Base-by-base conservation (phyloP, 2,888 invertebrate species). In the Exocentrus adspersus region DNA sequence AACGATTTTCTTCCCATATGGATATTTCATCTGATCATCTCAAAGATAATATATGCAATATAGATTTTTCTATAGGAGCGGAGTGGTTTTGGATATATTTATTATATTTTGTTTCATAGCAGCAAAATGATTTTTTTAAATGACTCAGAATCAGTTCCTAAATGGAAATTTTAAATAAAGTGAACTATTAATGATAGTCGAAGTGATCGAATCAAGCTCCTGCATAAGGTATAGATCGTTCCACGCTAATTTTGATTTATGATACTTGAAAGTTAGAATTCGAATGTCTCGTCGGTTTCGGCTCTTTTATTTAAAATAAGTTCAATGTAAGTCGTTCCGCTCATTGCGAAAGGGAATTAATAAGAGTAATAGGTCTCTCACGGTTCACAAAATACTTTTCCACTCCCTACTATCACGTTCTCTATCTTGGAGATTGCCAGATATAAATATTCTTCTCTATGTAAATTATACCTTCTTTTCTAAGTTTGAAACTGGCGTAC, bases 181-280 rank as follows among this genome's bases (percentile, higher is more conserved):
- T n/a, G 19, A 45, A 45, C 45, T 45, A 20, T 45, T 45, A 45
- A 24, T 20, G 24, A 48, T 48, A 20, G 16, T 48, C 48, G 14
- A 24, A 24, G 3, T 21, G 48, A 48, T 24, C 16, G 21, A 21
- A 14, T 12, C 21, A 28, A 48, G 21, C 24, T 21, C 12, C 20
- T 20, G 48, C 21, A 48, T 48, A 48, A 48, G 24, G 24, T 14
- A 28, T 48, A 28, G 48, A 24, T 28, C 24, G 4, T 48, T 48
- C 24, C 28, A 48, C 48, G 21, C 21, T 48, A 48, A 48, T 48
- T 48, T 28, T 48, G 48, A 48, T 48, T 48, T 48, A 48, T 48
- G 48, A 28, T 48, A 48, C 24, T 24, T 12, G 48, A 48, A 48
- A 48, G 48, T 48, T 48, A 48, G 24, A 48, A 48, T 24, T 48